Base-by-base conservation (phyloP, 2,888 invertebrate genomes). In the Leuctra nigra region DNA sequence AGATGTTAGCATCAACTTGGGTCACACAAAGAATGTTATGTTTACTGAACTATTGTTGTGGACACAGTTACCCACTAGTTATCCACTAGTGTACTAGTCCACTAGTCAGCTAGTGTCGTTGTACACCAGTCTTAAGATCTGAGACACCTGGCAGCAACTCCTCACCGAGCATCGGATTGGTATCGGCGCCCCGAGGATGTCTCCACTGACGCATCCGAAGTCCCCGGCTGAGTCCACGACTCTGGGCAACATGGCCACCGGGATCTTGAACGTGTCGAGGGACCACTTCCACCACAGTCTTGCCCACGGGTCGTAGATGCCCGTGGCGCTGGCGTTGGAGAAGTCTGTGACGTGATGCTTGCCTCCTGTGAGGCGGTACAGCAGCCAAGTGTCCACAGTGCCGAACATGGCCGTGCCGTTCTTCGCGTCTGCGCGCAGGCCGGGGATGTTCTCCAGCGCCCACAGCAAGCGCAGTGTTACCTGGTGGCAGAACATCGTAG, bases 371-470 rank as follows among this genome's bases (percentile, higher is more conserved):
- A 95, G 74, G 75, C 87, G 90, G 75, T 92, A 86, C 54, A 96
- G 69, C 50, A 98, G 76, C 94, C 95, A 99, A 0, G 94, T 91
- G 68, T 98, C 98, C 54, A 98, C 75, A 1, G 93, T 89, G 6
- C 94, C 91, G 71, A 91, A 89, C 70, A 86, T 78, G 1, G 87
- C 86, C 62, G 83, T 78, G 36, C 83, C 80, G 50, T 74, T 73
- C 60, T 73, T 70, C 4, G 84, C 73, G 1, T 86, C 87, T 62
- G 78, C 73, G 67, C 81, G 80, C 59, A 95, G 75, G 47, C 79
- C 79, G 11, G 81, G 74, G 59, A 88, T 78, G 66, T 91, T 84
- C 64, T 86, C 76, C 35, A 94, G 71, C 22, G 83, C 84, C 89
- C 93, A 92, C 54, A 83, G 70, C 56, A 96, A 73, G 57, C 93